phyloP scores from a whole-genome alignment of 2,113 vertebrate species.

The Alethe diademata region DNA sequence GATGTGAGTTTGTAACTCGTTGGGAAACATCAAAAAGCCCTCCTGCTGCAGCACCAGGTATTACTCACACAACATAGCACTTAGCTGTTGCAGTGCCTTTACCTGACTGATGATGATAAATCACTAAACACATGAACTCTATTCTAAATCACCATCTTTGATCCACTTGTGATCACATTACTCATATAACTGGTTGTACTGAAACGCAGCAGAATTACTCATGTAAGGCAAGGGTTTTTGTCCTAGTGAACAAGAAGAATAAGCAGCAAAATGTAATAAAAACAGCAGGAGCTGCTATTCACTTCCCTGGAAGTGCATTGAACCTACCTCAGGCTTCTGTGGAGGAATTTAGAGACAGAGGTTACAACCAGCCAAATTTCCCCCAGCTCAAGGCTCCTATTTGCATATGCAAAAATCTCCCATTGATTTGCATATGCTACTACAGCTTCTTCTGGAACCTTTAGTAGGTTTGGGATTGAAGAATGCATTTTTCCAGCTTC shows the following conservation, averaged over 20 bases:
- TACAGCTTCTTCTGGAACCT: background rate
- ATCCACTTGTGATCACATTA: slow-evolving; percentile 32
- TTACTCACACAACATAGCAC: background rate
- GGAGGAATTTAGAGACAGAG: background rate
- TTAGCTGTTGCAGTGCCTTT: background rate
- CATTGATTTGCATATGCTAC: background rate
- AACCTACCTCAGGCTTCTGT: background rate
- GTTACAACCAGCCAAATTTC: background rate
- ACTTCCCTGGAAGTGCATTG: background rate
- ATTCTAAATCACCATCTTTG: slow-evolving; percentile 17
- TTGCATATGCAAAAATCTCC: background rate
- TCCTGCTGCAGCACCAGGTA: background rate
- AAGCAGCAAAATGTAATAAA: background rate
- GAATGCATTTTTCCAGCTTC: background rate
- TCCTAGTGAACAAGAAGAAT: background rate
- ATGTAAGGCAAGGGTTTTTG: background rate
- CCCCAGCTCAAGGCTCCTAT: background rate
- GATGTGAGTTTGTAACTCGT: background rate
- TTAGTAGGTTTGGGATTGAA: background rate
- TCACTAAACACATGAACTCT: slow-evolving; percentile 23
- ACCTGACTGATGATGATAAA: background rate
- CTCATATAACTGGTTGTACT: background rate
- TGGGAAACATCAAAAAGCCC: background rate
- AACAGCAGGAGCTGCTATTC: slow-evolving; percentile 15
- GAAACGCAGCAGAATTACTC: slow-evolving; percentile 25